Conservation (phyloP, 2,888 invertebrate genomes). For the Trypoxylon attenuatum region DNA sequence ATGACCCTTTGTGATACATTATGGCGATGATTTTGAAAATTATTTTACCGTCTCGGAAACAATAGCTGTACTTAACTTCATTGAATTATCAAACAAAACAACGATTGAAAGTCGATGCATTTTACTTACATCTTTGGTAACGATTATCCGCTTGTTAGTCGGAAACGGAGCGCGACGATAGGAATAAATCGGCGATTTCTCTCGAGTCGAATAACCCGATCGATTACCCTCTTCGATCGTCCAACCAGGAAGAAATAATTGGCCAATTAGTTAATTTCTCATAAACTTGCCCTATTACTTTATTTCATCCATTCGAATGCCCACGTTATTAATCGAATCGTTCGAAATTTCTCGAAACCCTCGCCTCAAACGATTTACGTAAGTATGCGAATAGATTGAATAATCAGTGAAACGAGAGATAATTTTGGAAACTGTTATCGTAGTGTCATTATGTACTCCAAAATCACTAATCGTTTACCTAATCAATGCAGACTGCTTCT, state of each 20-base stretch:
- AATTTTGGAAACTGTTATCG: not conserved
- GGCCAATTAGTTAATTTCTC: constrained; percentile 65
- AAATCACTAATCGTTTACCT: constrained; percentile 17
- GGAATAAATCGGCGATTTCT: constrained; percentile 53
- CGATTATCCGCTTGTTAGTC: constrained; percentile 29
- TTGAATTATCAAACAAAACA: too few relatives aligned
- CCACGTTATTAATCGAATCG: not conserved
- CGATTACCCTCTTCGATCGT: constrained; percentile 52
- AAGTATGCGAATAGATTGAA: too few relatives aligned
- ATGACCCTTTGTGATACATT: not conserved
- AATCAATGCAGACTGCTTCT: constrained; percentile 9
- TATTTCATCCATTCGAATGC: not conserved
- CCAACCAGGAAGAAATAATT: constrained; percentile 57
- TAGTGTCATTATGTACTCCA: constrained; percentile 13
- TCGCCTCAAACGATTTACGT: not conserved
- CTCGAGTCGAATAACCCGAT: constrained; percentile 54
- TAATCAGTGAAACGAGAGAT: too few relatives aligned
- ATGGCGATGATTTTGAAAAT: not conserved
- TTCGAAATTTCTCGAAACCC: not conserved
- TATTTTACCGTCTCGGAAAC: too few relatives aligned
- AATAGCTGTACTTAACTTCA: too few relatives aligned
- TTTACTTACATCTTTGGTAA: constrained; percentile 7
- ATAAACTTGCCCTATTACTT: constrained; percentile 51
- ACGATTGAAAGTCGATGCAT: too few relatives aligned
- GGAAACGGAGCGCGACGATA: not conserved